phyloP scores from a whole-genome alignment of 2,888 invertebrate genomes.

The Conus canariensis region DNA sequence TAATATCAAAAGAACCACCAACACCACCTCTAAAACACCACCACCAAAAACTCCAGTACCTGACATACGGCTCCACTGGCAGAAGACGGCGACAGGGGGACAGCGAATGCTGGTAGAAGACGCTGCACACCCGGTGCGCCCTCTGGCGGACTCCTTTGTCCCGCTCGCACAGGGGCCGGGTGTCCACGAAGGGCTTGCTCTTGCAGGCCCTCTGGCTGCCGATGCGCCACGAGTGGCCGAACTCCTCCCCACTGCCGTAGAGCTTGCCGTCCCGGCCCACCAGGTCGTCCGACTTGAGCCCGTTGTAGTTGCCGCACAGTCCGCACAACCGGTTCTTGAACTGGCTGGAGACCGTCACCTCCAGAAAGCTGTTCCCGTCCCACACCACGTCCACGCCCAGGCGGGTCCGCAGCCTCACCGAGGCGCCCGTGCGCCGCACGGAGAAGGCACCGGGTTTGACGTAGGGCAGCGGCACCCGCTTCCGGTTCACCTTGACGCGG shows the following conservation, averaged over 20 bases:
- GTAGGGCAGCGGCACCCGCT: conserved; percentile 86
- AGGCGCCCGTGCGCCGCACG: conserved; percentile 81
- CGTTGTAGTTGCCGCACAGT: conserved; percentile 96
- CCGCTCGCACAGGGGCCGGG: conserved; percentile 61
- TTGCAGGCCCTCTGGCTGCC: conserved; percentile 83
- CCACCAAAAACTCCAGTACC: conserved; percentile 75
- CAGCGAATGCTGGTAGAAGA: conserved; percentile 83
- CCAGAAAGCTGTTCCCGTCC: conserved; percentile 95
- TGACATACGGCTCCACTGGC: conserved; percentile 90
- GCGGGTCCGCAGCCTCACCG: conserved; percentile 78
- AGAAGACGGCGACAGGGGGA: conserved; percentile 89
- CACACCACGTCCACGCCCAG: conserved; percentile 90
- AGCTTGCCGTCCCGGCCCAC: conserved; percentile 78
- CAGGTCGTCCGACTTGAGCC: conserved; percentile 90
- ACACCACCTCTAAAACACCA: too few species aligned
- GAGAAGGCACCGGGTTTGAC: conserved; percentile 74
- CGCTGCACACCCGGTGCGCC: conserved; percentile 80
- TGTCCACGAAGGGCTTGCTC: conserved; percentile 60
- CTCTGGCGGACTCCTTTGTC: conserved; percentile 57
- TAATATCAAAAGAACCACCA: too few species aligned
- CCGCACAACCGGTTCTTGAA: conserved; percentile 91
- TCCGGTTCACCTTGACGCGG: conserved; percentile 90
- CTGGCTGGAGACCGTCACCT: conserved; percentile 87
- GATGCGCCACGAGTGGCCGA: conserved; percentile 94
- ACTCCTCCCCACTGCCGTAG: conserved; percentile 85